These are phyloP conservation scores for Girardinus metallicus DNA, from an alignment of 2,797 vertebrate species.

Conservation along the genomic window DNA sequence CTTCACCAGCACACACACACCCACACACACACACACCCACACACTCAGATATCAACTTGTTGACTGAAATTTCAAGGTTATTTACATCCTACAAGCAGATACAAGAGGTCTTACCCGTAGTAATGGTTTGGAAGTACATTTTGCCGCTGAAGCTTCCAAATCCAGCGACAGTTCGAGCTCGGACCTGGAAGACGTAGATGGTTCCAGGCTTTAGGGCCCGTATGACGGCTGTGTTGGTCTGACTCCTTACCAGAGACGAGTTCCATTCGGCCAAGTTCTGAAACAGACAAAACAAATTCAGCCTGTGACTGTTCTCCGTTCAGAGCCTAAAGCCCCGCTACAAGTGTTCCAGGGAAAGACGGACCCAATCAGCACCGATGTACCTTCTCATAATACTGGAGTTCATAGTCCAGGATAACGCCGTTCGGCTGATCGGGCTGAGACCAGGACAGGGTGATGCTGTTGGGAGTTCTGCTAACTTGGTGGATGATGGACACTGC, in stretches of 20 bases:
- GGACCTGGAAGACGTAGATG: conserved; percentile 97
- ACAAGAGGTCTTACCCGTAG: conserved; percentile 83
- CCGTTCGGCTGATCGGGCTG: conserved; percentile 96
- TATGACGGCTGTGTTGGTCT: conserved; percentile 91
- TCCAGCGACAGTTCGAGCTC: conserved; percentile 93
- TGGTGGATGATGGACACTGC: conserved; percentile 97
- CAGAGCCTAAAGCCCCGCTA: neutral
- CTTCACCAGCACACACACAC: neutral
- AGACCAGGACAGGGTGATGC: conserved; percentile 96
- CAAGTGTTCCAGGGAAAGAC: neutral
- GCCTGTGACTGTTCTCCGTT: neutral
- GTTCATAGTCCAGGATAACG: conserved; percentile 95
- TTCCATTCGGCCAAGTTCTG: conserved; percentile 92
- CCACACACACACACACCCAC: no score
- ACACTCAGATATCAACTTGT: neutral
- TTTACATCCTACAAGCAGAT: neutral
- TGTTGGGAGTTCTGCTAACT: conserved; percentile 89
- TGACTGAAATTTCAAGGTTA: neutral
- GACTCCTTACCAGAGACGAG: conserved; percentile 89
- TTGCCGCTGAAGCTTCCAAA: conserved; percentile 96
- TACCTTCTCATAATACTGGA: conserved; percentile 97
- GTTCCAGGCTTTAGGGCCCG: conserved; percentile 88
- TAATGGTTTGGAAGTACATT: conserved; percentile 99
- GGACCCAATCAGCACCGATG: neutral
- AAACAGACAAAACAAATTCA: conserved; percentile 11